Evolutionary conservation across 2,888 invertebrate species (phyloP).

Genomic region (Volucella zonaria): DNA sequence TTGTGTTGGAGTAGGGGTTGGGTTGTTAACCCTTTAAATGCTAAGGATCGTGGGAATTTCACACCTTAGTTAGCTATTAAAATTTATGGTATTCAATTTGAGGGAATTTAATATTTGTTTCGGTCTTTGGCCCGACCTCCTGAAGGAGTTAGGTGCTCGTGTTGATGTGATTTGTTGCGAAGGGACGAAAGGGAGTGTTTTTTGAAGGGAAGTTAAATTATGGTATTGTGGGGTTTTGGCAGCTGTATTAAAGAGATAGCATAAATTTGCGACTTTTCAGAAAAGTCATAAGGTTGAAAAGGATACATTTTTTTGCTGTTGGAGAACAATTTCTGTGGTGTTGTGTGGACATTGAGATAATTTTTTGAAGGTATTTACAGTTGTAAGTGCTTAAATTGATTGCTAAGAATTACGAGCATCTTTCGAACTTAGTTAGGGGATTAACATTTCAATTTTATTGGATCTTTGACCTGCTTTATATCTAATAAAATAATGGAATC

Average conservation of each 20-base stretch:
- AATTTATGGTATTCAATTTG: constrained; percentile 71
- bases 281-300: constrained; percentile 35
- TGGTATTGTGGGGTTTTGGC: constrained; percentile 28
- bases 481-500: no score
- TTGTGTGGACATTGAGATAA: no score
- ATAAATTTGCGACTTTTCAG: constrained; percentile 39
- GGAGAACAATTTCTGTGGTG: constrained; percentile 6
- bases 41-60: constrained; percentile 69
- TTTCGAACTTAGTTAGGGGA: no score
- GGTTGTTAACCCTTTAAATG: constrained; percentile 60
- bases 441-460: no score
- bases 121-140: neutral
- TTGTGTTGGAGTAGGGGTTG: neutral
- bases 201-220: constrained; percentile 20
- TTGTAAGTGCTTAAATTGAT: no score
- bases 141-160: neutral
- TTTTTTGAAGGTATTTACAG: no score
- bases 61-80: constrained; percentile 70
- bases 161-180: constrained; percentile 31
- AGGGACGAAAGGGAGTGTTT: neutral
- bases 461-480: no score
- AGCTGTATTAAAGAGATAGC: constrained; percentile 47
- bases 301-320: neutral
- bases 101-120: constrained; percentile 63
- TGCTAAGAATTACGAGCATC: no score